These are phyloP conservation scores for Pseudomyrmex pallidus DNA, from an alignment of 1,140 invertebrate genomes.

Conservation along the genomic window DNA sequence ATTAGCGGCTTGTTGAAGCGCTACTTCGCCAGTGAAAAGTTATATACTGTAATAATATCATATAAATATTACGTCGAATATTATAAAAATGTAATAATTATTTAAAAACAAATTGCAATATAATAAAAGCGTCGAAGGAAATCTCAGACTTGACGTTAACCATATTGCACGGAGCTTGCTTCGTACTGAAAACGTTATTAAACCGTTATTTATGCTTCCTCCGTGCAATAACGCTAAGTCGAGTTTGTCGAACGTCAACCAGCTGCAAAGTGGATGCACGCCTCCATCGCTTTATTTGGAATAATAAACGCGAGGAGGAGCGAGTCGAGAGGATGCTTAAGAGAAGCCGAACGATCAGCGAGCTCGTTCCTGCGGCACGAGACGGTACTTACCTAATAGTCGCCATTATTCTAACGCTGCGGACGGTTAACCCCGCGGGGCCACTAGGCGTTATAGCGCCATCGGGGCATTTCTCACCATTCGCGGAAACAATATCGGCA, in stretches of 20 bases:
- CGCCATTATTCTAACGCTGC: conserved; percentile 70
- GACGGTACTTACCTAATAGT: conserved; percentile 72
- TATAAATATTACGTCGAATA: neutral
- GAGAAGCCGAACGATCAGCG: conserved; percentile 18
- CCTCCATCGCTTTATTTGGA: conserved; percentile 50
- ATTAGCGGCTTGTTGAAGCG: conserved; percentile 2
- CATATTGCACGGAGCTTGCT: no score
- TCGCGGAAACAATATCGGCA: conserved; percentile 72
- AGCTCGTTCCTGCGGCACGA: conserved; percentile 52
- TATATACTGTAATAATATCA: neutral
- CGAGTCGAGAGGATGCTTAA: conserved; percentile 29
- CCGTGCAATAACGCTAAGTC: neutral
- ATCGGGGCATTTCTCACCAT: conserved; percentile 70
- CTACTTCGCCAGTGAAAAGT: neutral
- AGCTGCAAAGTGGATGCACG: neutral
- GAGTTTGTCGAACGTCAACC: conserved; percentile 6
- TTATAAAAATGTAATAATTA: no score
- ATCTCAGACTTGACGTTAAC: no score
- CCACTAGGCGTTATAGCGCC: conserved; percentile 60
- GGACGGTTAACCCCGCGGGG: conserved; percentile 68
- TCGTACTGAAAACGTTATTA: conserved; percentile 16
- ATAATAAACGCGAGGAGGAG: conserved; percentile 48
- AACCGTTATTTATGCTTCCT: conserved; percentile 13
- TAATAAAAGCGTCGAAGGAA: no score
- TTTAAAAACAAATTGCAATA: no score